A percentile compares a stretch with the other conserved stretches of the same genome.
These are phyloP conservation scores for Gallinago media DNA, from an alignment of 2,113 vertebrate genomes.

Conservation along the genomic window DNA sequence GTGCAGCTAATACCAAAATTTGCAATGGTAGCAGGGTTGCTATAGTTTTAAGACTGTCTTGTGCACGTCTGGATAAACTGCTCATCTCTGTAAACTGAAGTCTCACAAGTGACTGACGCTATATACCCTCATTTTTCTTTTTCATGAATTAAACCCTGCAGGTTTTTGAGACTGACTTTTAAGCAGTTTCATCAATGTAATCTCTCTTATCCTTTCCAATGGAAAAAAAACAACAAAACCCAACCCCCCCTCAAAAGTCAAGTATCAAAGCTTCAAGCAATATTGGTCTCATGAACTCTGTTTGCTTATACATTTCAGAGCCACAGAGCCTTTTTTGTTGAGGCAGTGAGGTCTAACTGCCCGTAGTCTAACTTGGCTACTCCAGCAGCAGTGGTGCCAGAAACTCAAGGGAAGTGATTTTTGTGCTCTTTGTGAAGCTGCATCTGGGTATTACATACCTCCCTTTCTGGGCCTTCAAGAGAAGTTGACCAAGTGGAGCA, in stretches of 20 bases:
- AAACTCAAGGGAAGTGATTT: not conserved
- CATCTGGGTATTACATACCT: not conserved
- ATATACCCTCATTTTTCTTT: not conserved
- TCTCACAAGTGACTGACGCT: not conserved
- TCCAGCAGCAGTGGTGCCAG: not conserved
- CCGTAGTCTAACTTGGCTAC: not conserved
- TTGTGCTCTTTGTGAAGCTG: not conserved
- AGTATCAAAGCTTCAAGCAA: not conserved
- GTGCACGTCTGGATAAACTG: not conserved
- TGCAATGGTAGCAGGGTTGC: not conserved
- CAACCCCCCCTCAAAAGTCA: rapidly evolving
- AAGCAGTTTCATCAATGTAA: not conserved
- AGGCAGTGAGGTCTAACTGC: not conserved
- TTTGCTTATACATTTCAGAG: not conserved
- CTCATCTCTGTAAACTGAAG: not conserved
- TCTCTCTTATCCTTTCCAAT: not conserved
- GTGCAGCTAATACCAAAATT: not conserved
- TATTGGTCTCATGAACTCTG: not conserved
- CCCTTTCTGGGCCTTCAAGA: not conserved
- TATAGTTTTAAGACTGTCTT: not conserved
- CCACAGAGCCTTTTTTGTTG: not conserved
- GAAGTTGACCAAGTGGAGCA: not conserved
- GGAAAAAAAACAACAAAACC: rapidly evolving
- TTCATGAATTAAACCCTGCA: not conserved
- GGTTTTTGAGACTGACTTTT: not conserved